Conservation (phyloP, 2,113 vertebrate genomes). For the Fulmarus glacialis region DNA sequence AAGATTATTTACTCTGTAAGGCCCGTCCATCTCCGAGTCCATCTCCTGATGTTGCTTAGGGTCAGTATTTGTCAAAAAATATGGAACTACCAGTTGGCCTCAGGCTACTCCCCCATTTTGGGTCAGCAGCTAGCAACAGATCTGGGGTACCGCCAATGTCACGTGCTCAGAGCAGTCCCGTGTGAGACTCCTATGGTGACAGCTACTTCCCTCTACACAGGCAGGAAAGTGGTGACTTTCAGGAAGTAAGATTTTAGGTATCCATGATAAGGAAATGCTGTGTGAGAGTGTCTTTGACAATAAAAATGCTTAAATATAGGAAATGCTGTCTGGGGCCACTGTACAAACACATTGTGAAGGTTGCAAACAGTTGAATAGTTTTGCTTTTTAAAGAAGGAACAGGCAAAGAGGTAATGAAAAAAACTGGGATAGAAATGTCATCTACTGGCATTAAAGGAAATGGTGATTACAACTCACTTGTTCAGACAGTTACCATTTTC, state of each 20-base stretch:
- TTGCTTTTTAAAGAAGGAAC: not conserved
- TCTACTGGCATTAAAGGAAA: not conserved
- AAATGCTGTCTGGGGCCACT: not conserved
- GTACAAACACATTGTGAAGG: not conserved
- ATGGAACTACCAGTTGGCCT: not conserved
- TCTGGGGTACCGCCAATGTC: not conserved
- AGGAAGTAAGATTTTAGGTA: not conserved
- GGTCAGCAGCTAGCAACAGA: not conserved
- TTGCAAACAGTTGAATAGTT: not conserved
- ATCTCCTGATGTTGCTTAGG: not conserved
- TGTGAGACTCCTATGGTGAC: not conserved
- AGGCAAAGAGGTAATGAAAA: not conserved
- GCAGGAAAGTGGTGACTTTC: not conserved
- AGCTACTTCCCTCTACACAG: not conserved
- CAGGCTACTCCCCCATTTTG: not conserved
- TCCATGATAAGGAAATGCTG: not conserved
- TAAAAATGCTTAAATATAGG: slow-evolving; percentile 21
- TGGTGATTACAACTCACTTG: not conserved
- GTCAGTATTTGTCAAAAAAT: not conserved
- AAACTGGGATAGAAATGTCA: not conserved
- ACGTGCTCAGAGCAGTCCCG: not conserved
- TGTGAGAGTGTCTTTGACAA: not conserved
- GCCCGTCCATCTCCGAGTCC: fast-evolving
- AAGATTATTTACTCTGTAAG: not conserved
- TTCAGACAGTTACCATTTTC: not conserved